Base-by-base conservation (phyloP, 1,140 invertebrate genomes). In the Atta colombica region DNA sequence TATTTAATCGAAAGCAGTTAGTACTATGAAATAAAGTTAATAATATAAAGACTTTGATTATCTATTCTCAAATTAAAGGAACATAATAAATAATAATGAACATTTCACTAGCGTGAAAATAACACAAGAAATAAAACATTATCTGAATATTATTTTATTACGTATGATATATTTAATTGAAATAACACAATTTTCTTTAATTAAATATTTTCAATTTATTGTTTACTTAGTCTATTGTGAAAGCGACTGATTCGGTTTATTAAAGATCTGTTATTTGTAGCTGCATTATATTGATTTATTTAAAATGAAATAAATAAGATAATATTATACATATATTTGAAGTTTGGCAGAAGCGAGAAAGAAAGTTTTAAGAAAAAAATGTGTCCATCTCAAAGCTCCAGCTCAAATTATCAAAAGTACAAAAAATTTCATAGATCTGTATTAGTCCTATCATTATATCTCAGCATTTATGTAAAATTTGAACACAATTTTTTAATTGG, bases 181-280 rank as follows among this genome's bases (percentile, higher is more conserved):
- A 58, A 53, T 35, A 35, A 31, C 21, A 28, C 4, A 0, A 5
- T 53, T 53, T 77, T 39, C 21, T 18, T 68, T 14, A 53, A 77
- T 31, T 12, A 3, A 78, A 78, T 45, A 16, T 12, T 53, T 68
- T 35, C 7, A 21, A 66, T 45, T 68, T 31, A 51, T 12, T n/a
- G 10, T 12, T 72, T 8, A n/a, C 14, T 2, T 55, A 25, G 14
- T 14, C 7, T 5, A 8, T 12, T 35, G 16, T 6, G 31, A 39
- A 58, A 55, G 16, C 21, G 31, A 49, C 6, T 25, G 49, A 39
- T 55, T 69, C 8, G 28, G 55, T 58, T 81, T 81, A 71, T 45
- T 71, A 71, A 69, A 49, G 39, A 3, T 45, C 8, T 45, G 39
- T 45, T 10, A 2, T 45, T 45, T 45, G 39, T 10, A 45, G 39